Evolutionary conservation across 2,113 vertebrate genomes (phyloP).

Genomic region (Microtus ochrogaster): DNA sequence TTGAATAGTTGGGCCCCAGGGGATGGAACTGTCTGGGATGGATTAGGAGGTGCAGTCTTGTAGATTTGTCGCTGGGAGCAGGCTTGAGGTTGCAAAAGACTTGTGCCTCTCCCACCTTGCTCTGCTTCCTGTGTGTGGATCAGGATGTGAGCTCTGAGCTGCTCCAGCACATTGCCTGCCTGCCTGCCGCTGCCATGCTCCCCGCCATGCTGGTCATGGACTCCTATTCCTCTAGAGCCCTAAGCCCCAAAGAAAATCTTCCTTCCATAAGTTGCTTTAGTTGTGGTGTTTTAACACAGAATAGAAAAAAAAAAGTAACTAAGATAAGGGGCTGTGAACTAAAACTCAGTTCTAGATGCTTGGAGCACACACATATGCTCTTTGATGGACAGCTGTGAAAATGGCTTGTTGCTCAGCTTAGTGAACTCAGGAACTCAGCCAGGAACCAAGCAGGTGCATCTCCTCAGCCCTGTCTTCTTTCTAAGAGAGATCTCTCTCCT

Average conservation of each 20-base stretch:
- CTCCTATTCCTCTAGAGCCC: neutral
- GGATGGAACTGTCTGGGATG: neutral
- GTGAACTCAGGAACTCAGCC: neutral
- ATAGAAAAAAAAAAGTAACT: neutral
- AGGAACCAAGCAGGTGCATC: neutral
- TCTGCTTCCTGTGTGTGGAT: neutral
- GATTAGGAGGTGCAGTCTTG: neutral
- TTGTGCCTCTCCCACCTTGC: neutral
- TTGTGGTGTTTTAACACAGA: neutral
- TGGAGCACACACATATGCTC: rapidly evolving
- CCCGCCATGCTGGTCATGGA: neutral
- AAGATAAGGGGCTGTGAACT: neutral
- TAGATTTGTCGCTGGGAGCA: neutral
- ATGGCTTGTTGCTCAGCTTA: neutral
- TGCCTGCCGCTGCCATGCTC: too few species aligned
- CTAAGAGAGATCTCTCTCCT: neutral
- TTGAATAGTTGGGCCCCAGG: neutral
- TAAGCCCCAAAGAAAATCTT: neutral
- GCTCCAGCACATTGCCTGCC: neutral
- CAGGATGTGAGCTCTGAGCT: neutral
- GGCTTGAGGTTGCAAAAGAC: neutral
- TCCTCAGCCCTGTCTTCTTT: too few species aligned
- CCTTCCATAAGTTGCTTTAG: neutral
- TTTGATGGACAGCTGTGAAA: neutral
- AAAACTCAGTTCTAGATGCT: neutral